These are phyloP conservation scores for Picus viridis DNA, from an alignment of 2,797 vertebrate species.

Conservation along the genomic window DNA sequence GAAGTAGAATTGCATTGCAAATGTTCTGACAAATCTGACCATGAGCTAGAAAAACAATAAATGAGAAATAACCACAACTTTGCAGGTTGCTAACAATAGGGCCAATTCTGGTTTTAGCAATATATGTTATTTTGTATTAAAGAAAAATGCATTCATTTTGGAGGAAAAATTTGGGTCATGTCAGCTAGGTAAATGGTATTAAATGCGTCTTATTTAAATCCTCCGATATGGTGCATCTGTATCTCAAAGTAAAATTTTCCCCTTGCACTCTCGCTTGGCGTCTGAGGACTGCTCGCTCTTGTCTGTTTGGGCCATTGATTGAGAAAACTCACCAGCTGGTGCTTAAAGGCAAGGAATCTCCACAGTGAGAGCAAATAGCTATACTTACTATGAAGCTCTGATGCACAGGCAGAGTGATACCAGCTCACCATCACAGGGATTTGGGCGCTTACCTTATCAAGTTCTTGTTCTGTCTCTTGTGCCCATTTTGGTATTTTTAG, in stretches of 20 bases:
- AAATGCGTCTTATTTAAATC: background rate
- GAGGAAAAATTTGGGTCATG: background rate
- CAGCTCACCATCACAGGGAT: background rate
- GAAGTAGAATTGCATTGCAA: background rate
- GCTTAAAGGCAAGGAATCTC: background rate
- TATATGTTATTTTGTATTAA: background rate
- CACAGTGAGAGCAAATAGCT: accelerated
- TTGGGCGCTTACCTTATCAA: background rate
- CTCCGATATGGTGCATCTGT: background rate
- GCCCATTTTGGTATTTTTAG: background rate
- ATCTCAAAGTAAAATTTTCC: background rate
- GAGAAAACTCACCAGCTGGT: background rate
- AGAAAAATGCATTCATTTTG: background rate
- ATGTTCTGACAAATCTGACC: background rate
- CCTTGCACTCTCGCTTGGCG: background rate
- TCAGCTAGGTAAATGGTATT: background rate
- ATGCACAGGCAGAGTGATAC: background rate
- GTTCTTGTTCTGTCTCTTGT: background rate
- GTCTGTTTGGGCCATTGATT: background rate
- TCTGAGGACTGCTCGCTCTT: background rate
- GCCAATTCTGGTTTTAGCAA: background rate
- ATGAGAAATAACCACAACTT: background rate
- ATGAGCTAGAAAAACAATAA: background rate
- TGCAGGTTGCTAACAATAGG: background rate
- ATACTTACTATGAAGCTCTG: background rate